phyloP scores from a whole-genome alignment of 2,113 vertebrate genomes.

The Pelobates fuscus region DNA sequence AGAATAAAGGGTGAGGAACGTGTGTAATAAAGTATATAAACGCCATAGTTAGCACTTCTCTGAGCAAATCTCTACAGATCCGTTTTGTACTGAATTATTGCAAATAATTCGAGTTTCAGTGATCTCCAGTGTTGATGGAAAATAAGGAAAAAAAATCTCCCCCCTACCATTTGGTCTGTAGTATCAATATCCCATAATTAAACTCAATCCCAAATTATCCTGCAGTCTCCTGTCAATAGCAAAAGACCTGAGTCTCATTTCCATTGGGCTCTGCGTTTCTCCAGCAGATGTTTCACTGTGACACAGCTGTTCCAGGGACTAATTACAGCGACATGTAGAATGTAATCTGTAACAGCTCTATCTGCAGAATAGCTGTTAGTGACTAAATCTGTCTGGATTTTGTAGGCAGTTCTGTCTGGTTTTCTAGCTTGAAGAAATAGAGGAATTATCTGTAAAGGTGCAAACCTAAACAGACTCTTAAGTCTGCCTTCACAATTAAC shows the following conservation, averaged over 20 bases:
- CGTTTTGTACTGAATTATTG: no score
- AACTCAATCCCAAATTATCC: background rate
- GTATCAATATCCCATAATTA: constrained; percentile 12
- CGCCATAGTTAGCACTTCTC: no score
- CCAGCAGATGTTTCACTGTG: background rate
- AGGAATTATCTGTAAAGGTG: background rate
- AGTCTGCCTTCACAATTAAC: background rate
- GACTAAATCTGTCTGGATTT: background rate
- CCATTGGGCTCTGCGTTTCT: constrained; percentile 1
- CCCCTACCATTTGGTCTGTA: background rate
- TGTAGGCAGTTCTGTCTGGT: background rate
- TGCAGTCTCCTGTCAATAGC: background rate
- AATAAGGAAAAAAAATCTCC: no score
- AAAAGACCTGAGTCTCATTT: constrained; percentile 1
- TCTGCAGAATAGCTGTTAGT: background rate
- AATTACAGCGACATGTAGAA: constrained; percentile 22
- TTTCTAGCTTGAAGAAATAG: background rate
- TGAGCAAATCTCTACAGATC: no score
- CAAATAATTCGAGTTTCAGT: no score
- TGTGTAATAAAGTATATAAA: no score
- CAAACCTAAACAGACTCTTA: background rate
- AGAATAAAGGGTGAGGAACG: no score
- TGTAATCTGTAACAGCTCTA: constrained; percentile 9
- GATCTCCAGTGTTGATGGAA: no score
- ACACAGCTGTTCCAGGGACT: constrained; percentile 14